Evolutionary conservation across 2,113 vertebrate species (phyloP).

Genomic region (Saguinus imperator): DNA sequence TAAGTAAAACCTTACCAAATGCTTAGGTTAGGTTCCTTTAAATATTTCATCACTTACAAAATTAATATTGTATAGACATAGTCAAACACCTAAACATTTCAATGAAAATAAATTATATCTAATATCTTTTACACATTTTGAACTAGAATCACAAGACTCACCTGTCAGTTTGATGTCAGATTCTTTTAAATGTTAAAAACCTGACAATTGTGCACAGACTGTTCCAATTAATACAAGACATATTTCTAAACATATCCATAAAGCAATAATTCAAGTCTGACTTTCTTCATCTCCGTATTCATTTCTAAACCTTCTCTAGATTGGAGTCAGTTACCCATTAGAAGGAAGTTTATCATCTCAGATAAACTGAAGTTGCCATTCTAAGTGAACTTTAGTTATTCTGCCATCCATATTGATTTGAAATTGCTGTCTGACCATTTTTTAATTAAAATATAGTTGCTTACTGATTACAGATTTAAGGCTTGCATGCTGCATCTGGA

Average conservation of each 20-base stretch:
- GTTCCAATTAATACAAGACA: background rate
- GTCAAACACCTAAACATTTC: slow-evolving; percentile 46
- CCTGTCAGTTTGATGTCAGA: slow-evolving; percentile 43
- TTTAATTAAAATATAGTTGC: background rate
- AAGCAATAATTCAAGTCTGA: background rate
- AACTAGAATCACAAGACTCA: slow-evolving; percentile 31
- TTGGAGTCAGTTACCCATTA: background rate
- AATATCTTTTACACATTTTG: slow-evolving; percentile 58
- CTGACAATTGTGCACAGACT: slow-evolving; percentile 26
- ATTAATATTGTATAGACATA: slow-evolving; percentile 63
- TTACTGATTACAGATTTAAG: background rate
- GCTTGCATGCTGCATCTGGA: background rate
- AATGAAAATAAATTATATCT: slow-evolving; percentile 50
- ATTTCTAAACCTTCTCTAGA: background rate
- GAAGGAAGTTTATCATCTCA: background rate
- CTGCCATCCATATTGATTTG: background rate
- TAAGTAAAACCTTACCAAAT: slow-evolving; percentile 39
- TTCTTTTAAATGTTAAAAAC: slow-evolving; percentile 50
- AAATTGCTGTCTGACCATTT: background rate
- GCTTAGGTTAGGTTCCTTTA: slow-evolving; percentile 17
- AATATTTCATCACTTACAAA: slow-evolving; percentile 30
- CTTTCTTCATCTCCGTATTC: background rate
- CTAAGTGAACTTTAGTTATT: background rate
- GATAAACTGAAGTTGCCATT: background rate
- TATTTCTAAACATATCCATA: slow-evolving; percentile 42